These are phyloP conservation scores for Drosophila nr. fundita DNA, from an alignment of 2,888 invertebrate genomes.

Conservation along the genomic window DNA sequence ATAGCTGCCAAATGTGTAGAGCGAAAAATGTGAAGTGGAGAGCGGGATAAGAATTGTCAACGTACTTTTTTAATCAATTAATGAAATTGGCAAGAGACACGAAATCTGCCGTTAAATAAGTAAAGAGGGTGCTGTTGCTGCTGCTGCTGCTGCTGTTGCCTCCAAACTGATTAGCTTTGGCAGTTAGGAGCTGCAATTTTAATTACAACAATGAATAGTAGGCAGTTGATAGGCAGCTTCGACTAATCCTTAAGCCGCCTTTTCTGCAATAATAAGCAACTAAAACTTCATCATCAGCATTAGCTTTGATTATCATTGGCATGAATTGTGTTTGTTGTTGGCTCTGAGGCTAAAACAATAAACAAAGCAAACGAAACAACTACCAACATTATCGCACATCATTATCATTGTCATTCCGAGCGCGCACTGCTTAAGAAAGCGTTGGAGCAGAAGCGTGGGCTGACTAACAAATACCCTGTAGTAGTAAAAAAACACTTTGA, in stretches of 20 bases:
- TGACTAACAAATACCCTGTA: constrained; percentile 25
- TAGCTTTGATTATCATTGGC: constrained; percentile 25
- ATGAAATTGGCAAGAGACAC: constrained; percentile 42
- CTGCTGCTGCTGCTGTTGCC: constrained; percentile 6
- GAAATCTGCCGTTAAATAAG: constrained; percentile 63
- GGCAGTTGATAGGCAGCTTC: neutral
- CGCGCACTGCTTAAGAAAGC: constrained; percentile 55
- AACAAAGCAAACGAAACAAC: constrained; percentile 64
- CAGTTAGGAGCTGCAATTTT: constrained; percentile 51
- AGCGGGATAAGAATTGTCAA: constrained; percentile 34
- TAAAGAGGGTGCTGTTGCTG: constrained; percentile 14
- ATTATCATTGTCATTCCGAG: constrained; percentile 77
- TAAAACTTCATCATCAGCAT: constrained; percentile 27
- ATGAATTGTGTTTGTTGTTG: constrained; percentile 41
- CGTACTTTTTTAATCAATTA: constrained; percentile 65
- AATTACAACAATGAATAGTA: constrained; percentile 36
- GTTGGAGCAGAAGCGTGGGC: accelerated
- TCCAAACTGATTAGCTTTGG: constrained; percentile 30
- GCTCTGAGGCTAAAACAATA: constrained; percentile 54
- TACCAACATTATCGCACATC: constrained; percentile 77
- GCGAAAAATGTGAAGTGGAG: neutral
- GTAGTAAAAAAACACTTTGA: accelerated
- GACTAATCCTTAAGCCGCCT: constrained; percentile 57
- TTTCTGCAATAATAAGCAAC: constrained; percentile 35
- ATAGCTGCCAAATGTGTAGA: constrained; percentile 42